Evolutionary conservation across 1,140 invertebrate species (phyloP), one percentile per base, ranked within the genome.

Genomic region (Drosophila trapezifrons): DNA sequence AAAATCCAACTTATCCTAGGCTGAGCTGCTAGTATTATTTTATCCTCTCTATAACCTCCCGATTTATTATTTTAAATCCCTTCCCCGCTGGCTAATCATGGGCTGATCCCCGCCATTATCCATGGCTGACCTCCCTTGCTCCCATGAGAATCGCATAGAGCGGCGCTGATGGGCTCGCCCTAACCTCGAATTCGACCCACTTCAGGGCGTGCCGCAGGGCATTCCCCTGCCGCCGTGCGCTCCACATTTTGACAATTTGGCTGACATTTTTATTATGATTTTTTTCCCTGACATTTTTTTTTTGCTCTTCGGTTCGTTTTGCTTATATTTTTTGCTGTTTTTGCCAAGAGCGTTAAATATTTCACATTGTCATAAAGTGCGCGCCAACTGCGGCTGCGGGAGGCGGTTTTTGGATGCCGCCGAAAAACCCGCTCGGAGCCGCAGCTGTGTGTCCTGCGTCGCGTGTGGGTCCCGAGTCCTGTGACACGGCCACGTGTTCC

Each of bases 331-430:
- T 55, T 77, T 59, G 51, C 58, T 55, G 58, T 55, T 58, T 47
- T 73, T 42, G 49, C 66, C 60, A 55, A 72, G 40, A 80, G 80
- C 78, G 81, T 76, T 86, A 86, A 86, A 86, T 86, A 86, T 86
- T 86, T 86, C 75, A 87, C 82, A 86, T 82, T 82, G 83, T 76
- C 79, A 87, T 86, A 86, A 86, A 86, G 84, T 79, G 75, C 59
- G 75, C 70, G 57, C 52, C 73, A 76, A 76, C 73, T 76, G 73
- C 63, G 71, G 71, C 72, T 66, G 52, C 49, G 56, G 43, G 57
- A 54, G 46, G 51, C 29, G 35, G 40, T 29, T 71, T 37, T 71
- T 37, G 60, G 27, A 54, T 38, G 49, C 42, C 52, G 29, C 32
- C 55, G 43, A 60, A 25, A 25, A 29, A n/a, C 47, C 27, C 40